Conservation (phyloP, 2,888 invertebrate genomes). For the Drosophila recens region DNA sequence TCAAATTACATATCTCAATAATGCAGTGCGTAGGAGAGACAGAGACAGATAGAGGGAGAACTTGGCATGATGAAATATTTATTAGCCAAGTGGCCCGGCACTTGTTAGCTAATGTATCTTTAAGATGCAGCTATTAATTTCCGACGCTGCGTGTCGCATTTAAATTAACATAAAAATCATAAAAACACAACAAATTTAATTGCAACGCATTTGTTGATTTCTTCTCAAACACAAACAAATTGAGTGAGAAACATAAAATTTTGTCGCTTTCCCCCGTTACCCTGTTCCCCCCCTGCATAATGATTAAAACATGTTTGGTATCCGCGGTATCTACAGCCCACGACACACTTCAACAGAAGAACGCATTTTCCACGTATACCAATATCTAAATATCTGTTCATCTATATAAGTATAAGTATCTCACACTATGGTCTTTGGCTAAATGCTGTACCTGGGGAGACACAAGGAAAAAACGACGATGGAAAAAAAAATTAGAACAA, state of each 20-base stretch:
- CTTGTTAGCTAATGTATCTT: slow-evolving; percentile 55
- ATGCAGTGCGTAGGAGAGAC: slow-evolving; percentile 32
- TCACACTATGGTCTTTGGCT: slow-evolving; percentile 40
- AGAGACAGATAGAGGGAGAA: background rate
- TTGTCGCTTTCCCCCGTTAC: slow-evolving; percentile 44
- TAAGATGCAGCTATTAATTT: slow-evolving; percentile 61
- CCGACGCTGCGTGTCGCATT: slow-evolving; percentile 57
- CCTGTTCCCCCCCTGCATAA: slow-evolving; percentile 31
- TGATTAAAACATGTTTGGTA: slow-evolving; percentile 58
- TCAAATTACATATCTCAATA: slow-evolving; percentile 47
- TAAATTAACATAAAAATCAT: slow-evolving; percentile 72
- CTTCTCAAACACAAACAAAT: slow-evolving; percentile 67
- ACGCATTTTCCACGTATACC: slow-evolving; percentile 57
- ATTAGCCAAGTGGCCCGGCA: slow-evolving; percentile 51
- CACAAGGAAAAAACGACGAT: slow-evolving; percentile 16
- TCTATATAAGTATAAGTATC: slow-evolving; percentile 59
- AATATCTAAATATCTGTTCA: slow-evolving; percentile 59
- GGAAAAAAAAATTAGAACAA: slow-evolving; percentile 79
- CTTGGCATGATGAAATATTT: slow-evolving; percentile 62
- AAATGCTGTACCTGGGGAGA: slow-evolving; percentile 21
- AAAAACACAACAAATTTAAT: slow-evolving; percentile 61
- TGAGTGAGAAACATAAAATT: slow-evolving; percentile 78
- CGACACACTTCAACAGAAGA: slow-evolving; percentile 54
- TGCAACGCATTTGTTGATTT: slow-evolving; percentile 74
- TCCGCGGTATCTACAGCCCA: slow-evolving; percentile 51